Conservation (phyloP, 2,113 vertebrate genomes). For the Meles meles region DNA sequence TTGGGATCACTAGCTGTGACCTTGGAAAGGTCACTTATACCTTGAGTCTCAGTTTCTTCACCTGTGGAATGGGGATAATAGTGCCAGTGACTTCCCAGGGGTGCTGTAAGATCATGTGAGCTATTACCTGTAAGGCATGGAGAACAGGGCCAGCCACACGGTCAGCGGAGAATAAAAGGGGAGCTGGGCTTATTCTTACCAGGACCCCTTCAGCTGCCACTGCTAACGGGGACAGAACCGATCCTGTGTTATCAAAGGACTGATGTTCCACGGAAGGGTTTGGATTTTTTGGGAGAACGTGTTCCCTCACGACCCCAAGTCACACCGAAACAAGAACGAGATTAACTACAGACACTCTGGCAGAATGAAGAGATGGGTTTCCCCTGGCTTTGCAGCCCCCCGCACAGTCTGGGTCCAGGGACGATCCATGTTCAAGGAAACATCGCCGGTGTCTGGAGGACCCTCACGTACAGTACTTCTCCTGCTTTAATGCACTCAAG, state of each 20-base stretch:
- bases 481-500: background rate
- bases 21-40: background rate
- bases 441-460: background rate
- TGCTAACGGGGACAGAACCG: background rate
- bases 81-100: background rate
- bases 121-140: background rate
- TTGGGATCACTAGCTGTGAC: background rate
- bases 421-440: background rate
- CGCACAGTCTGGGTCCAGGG: rapidly evolving
- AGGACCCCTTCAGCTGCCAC: no score
- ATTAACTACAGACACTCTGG: background rate
- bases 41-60: background rate
- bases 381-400: background rate
- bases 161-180: rapidly evolving
- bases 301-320: background rate
- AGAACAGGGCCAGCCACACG: background rate
- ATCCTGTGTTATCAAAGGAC: background rate
- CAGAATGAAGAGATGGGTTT: no score
- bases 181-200: background rate
- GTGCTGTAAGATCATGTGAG: background rate
- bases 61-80: background rate
- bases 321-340: background rate
- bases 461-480: background rate
- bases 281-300: background rate
- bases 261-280: background rate